Conservation (phyloP, 2,797 vertebrate species). For the Darevskia mixta region DNA sequence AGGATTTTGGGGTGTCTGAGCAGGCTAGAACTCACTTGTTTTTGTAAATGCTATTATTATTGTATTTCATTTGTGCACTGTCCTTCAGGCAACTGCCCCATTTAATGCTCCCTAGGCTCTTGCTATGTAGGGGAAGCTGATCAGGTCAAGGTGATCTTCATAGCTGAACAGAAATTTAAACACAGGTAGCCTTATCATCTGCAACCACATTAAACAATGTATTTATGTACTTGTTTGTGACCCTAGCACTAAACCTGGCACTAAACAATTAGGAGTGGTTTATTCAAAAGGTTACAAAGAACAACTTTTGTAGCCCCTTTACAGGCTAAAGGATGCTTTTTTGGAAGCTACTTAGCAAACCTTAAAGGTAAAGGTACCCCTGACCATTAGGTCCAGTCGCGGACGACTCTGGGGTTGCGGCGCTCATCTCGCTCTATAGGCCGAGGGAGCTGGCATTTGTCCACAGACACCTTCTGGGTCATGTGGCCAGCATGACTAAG, state of each 20-base stretch:
- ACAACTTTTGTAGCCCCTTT: not conserved
- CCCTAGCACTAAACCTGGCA: not conserved
- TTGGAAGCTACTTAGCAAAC: not conserved
- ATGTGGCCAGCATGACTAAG: too few relatives aligned
- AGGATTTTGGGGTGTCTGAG: not conserved
- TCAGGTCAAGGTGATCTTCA: not conserved
- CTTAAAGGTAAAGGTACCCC: not conserved
- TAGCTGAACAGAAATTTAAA: not conserved
- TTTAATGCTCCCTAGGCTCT: not conserved
- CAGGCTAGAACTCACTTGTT: not conserved
- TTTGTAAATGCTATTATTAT: not conserved
- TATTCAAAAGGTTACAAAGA: not conserved
- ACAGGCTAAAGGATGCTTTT: too few relatives aligned
- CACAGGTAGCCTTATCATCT: too few relatives aligned
- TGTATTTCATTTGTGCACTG: not conserved
- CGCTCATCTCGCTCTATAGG: too few relatives aligned
- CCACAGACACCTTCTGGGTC: too few relatives aligned
- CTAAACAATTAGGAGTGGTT: not conserved
- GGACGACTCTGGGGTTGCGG: too few relatives aligned
- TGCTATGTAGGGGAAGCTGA: not conserved
- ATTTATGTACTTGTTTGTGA: constrained; percentile 40
- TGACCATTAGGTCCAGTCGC: too few relatives aligned
- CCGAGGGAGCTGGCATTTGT: too few relatives aligned
- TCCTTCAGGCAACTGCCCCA: too few relatives aligned
- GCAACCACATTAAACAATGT: constrained; percentile 19